Evolutionary conservation across 2,888 invertebrate genomes (phyloP).

Genomic region (Empis stercorea): DNA sequence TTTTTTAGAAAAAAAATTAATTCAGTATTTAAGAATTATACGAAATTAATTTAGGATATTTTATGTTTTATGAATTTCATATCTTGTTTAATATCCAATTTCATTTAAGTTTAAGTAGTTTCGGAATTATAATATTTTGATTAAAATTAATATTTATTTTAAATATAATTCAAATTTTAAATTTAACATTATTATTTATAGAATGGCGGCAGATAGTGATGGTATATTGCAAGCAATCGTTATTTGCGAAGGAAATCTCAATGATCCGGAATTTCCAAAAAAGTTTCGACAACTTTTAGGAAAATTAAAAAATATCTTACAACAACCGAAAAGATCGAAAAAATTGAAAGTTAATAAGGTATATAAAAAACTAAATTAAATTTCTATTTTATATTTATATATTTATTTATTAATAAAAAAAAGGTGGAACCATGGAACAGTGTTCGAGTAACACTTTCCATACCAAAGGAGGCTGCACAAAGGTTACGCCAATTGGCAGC

Average conservation of each 20-base stretch:
- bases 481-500: slow-evolving; percentile 83
- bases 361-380: slow-evolving; percentile 2
- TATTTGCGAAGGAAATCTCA: slow-evolving; percentile 83
- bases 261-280: slow-evolving; percentile 74
- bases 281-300: slow-evolving; percentile 66
- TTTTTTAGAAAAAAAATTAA: too few relatives aligned
- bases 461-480: slow-evolving; percentile 90
- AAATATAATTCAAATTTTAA: too few relatives aligned
- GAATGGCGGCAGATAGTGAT: slow-evolving; percentile 79
- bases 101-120: too few relatives aligned
- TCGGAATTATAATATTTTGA: too few relatives aligned
- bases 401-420: too few relatives aligned
- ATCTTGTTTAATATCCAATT: too few relatives aligned
- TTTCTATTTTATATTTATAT: background rate
- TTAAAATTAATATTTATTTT: too few relatives aligned
- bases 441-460: slow-evolving; percentile 92
- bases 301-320: slow-evolving; percentile 61
- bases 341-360: slow-evolving; percentile 53
- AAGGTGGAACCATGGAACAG: slow-evolving; percentile 97
- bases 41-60: too few relatives aligned
- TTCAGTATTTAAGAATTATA: too few relatives aligned
- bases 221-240: slow-evolving; percentile 66
- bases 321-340: slow-evolving; percentile 39
- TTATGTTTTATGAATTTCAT: too few relatives aligned
- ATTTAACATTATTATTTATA: slow-evolving; percentile 13